Evolutionary conservation across 2,888 invertebrate genomes (phyloP), one percentile per base, ranked within the genome.

Genomic region (Plebejus argus): DNA sequence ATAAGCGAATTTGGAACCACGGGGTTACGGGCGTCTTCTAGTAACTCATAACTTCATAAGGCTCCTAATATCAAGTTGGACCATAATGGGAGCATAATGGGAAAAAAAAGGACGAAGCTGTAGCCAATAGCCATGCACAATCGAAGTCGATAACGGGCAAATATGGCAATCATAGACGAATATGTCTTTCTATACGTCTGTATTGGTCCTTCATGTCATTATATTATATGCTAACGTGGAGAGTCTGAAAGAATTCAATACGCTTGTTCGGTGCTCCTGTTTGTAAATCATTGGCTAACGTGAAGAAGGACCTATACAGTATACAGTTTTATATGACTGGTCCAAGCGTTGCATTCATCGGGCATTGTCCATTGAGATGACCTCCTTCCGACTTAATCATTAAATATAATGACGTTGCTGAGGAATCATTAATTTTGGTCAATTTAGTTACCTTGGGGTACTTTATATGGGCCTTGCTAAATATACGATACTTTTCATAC

Each of bases 241-340:
- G 15, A 49, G 49, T 4, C 15, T 15, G 49, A 0, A 49, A 49
- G 15, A 49, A 15, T 4, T 49, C 3, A 49, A 49, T 15, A 49
- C 12, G 12, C 4, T 3, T 28, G 49, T 49, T 4, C 49, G 15
- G 4, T 15, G 49, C 15, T 12, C 49, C 39, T 39, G 10, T 39
- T 49, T 49, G 15, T 15, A 3, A 49, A 49, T 49, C 15, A 15
- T 49, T 12, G 49, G 49, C 49, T 49, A 15, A 49, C 15, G 15
- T 49, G 53, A 15, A 53, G 53, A 53, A 18, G 18, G 53, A 4
- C 53, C 15, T 49, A 15, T 49, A 49, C 10, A 39, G 35, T n/a
- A n/a, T n/a, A n/a, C n/a, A n/a, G n/a, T 87, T 89, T 89, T n/a
- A 89, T 53, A 5, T 23, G 58, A 77, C 70, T 70, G 61, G 61